phyloP scores from a whole-genome alignment of 2,888 invertebrate species.

The Tenodera sinensis region DNA sequence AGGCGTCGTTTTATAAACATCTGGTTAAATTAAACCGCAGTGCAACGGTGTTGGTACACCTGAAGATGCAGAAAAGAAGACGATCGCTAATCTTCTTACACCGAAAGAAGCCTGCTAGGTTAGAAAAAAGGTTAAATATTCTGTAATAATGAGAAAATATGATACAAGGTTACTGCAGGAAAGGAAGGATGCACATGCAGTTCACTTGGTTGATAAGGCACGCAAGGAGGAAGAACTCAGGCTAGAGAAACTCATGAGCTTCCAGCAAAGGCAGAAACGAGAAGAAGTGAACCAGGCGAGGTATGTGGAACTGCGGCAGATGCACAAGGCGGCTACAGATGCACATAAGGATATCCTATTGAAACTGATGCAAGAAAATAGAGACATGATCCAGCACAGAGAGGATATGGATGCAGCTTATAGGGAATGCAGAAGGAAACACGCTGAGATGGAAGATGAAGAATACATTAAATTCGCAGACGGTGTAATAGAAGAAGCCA shows the following conservation, averaged over 20 bases:
- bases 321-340: background rate
- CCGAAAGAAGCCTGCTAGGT: too few relatives aligned
- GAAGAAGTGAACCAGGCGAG: background rate
- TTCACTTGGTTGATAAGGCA: background rate
- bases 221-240: accelerated
- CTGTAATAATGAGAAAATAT: background rate
- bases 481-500: background rate
- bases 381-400: background rate
- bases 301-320: background rate
- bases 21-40: too few relatives aligned
- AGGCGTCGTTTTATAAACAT: too few relatives aligned
- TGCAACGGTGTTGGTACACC: too few relatives aligned
- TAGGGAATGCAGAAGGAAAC: background rate
- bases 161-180: background rate
- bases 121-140: background rate
- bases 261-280: background rate
- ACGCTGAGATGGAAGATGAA: background rate
- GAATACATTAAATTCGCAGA: background rate
- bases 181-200: background rate
- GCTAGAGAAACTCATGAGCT: background rate
- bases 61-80: too few relatives aligned
- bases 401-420: background rate
- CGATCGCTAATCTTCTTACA: too few relatives aligned
- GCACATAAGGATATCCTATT: too few relatives aligned
- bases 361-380: background rate